Base-by-base conservation (phyloP, 64 coral and sea anemone species). In the Pocillopora damicornis region DNA sequence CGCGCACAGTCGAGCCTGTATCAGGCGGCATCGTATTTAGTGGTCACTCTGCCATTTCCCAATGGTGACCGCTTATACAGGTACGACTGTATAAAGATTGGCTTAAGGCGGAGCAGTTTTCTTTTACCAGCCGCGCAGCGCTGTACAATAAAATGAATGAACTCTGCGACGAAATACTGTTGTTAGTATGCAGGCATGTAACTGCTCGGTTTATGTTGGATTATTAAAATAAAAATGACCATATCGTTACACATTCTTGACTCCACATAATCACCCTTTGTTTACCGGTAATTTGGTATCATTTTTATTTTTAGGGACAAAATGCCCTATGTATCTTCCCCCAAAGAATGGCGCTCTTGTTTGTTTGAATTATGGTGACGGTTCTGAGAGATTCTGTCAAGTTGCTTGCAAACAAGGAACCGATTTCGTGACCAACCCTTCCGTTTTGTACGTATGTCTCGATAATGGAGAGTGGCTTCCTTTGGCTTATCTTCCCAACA, bases 301-400 rank as follows among this genome's bases (percentile, higher is more conserved):
- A 9, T 60, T 37, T 61, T 22, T 63, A 51, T 51, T 60, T 65
- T 35, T 62, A 92, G 90, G 72, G 35, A 60, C 86, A 58, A 80
- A 58, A 14, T 79, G 77, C 26, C 77, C 77, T 13, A 79, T 60
- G 77, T 79, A 79, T n/a, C 38, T 15, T n/a, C 56, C 77, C 30
- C 77, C 77, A 5, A 60, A 30, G 58, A 79, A 79, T 56, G 77
- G 77, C 26, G 77, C 77, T 56, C 42, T 79, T 22, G 77, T 79
- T 30, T 79, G 77, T 11, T 3, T 79, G 77, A 79, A 79, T 10
- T 51, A 58, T 79, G 77, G 59, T 30, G 77, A 79, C 60, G 77
- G 77, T 58, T 60, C 56, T 4, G 1, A 12, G 11, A 17, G 0
- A 34, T 79, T 79, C 26, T 79, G 77, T 23, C 77, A 79, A 79